Base-by-base conservation (phyloP, 2,113 vertebrate genomes). In the Sterrhoptilus dennistouni region DNA sequence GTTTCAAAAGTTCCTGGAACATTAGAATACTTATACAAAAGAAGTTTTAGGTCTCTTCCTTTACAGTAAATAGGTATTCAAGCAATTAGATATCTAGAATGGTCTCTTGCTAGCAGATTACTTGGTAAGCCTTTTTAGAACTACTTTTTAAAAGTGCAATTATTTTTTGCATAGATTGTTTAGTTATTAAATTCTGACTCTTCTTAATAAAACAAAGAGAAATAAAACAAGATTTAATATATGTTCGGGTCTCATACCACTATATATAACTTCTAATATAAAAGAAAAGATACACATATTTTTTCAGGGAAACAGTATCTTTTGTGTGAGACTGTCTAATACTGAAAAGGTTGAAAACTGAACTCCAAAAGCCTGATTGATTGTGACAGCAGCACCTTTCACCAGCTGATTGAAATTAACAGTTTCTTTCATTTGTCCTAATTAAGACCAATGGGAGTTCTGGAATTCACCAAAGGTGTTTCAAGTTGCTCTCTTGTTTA, bases 401-500 rank as follows among this genome's bases (percentile, higher is more conserved):
- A 93, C 82, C 94, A 97, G 90, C 88, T 97, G 96, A 98, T 95
- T 94, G 96, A 98, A 98, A 98, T 98, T 97, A 98, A 97, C 92
- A 87, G 90, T 98, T 98, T 96, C 96, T 98, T 97, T 98, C 96
- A 97, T 65, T 98, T 97, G 79, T 97, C 96, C 96, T 98, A 98
- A 98, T 97, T 98, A 97, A 96, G 94, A 96, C 96, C 97, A 96
- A 94, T 36, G 98, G 97, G 98, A 98, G 64, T 98, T 98, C 93
- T 97, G 98, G 97, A 98, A 98, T 98, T 97, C 84, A 94, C 74
- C 60, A 97, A 96, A 93, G 80, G 76, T 95, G 80, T 97, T 96
- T 98, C 95, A 95, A 72, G 95, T 98, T 96, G 86, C 97, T 85
- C 80, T 57, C 47, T 77, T 87, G 68, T 95, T 97, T 95, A 96